A percentile compares a stretch with the other conserved stretches of the same genome.
These are phyloP conservation scores for Cinara cedri DNA, from an alignment of 2,888 invertebrate genomes.

Conservation along the genomic window DNA sequence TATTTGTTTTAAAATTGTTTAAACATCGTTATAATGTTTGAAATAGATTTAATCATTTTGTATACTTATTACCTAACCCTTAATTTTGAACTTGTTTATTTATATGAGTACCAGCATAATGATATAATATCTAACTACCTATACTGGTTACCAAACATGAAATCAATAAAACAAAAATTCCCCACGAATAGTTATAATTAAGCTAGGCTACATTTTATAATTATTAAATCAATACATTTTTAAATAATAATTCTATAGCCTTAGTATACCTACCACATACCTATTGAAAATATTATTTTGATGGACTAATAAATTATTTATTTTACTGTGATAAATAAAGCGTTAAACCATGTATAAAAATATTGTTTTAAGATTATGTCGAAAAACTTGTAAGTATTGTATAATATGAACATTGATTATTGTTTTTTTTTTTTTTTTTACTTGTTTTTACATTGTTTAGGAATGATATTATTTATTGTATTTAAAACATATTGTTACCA, in stretches of 20 bases:
- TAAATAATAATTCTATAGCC: background rate
- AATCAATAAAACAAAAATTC: too few species aligned
- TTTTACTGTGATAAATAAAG: slow-evolving; percentile 51
- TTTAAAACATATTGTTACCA: slow-evolving; percentile 43
- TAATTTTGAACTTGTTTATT: too few species aligned
- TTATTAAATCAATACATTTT: too few species aligned
- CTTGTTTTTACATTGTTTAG: slow-evolving; percentile 41
- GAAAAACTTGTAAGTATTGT: slow-evolving; percentile 15
- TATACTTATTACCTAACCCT: too few species aligned
- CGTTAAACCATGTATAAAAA: slow-evolving; percentile 13
- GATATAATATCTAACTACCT: too few species aligned
- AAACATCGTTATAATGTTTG: too few species aligned
- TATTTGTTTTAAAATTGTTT: too few species aligned
- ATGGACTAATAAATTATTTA: slow-evolving; percentile 38
- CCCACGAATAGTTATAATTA: too few species aligned
- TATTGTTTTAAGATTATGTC: slow-evolving; percentile 18
- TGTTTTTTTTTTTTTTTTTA: slow-evolving; percentile 49
- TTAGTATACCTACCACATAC: too few species aligned
- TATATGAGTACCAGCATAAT: too few species aligned
- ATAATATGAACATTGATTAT: slow-evolving; percentile 19
- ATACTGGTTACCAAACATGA: too few species aligned
- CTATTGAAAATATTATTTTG: background rate
- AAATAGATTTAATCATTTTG: too few species aligned
- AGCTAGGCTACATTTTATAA: background rate
- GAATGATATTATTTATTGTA: slow-evolving; percentile 34